Evolutionary conservation across 2,888 invertebrate species (phyloP).

Genomic region (Leptinotarsa tumamoca): DNA sequence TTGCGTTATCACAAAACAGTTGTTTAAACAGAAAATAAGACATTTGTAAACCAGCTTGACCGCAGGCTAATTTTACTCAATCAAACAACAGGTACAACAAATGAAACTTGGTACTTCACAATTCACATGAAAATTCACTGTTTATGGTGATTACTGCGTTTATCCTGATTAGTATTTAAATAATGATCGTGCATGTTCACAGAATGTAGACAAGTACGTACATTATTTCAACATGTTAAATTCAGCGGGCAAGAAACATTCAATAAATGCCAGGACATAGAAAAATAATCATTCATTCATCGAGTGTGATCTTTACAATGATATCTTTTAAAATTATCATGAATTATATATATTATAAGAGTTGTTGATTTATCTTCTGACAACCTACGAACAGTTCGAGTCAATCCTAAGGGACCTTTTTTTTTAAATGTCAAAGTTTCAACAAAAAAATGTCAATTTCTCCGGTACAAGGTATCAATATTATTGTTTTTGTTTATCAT

Average conservation of each 20-base stretch:
- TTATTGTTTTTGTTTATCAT: too few species aligned
- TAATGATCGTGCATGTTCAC: neutral
- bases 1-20: neutral
- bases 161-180: neutral
- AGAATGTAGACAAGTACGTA: neutral
- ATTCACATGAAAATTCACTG: neutral
- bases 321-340: too few species aligned
- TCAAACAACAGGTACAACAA: constrained; percentile 11
- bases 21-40: neutral
- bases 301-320: too few species aligned
- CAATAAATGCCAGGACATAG: too few species aligned
- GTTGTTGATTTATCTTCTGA: too few species aligned
- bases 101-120: neutral
- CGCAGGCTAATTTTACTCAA: neutral
- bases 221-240: neutral
- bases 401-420: too few species aligned
- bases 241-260: neutral
- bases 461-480: too few species aligned
- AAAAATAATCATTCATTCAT: too few species aligned
- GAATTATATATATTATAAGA: too few species aligned
- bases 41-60: neutral
- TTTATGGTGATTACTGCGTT: neutral
- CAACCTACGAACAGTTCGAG: too few species aligned
- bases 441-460: too few species aligned
- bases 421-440: too few species aligned